A percentile compares a stretch with the other conserved stretches of the same genome.
Conservation (phyloP, 2,888 invertebrate species). For the Drosophila affinis region DNA sequence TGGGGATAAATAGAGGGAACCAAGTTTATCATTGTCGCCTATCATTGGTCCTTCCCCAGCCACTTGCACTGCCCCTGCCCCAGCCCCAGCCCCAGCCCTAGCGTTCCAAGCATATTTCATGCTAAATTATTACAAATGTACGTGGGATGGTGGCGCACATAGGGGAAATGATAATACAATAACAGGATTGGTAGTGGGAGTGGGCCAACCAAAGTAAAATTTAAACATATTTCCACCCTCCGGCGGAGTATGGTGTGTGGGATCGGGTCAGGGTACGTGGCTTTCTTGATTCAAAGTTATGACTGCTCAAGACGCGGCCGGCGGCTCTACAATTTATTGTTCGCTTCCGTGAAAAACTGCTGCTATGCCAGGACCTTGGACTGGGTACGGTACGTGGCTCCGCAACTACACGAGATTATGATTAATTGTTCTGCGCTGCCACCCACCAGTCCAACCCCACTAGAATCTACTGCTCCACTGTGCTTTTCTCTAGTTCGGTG, state of each 20-base stretch:
- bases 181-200: slow-evolving; percentile 49
- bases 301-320: slow-evolving; percentile 68
- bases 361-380: slow-evolving; percentile 15
- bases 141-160: slow-evolving; percentile 51
- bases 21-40: slow-evolving; percentile 30
- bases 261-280: slow-evolving; percentile 32
- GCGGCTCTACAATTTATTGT: slow-evolving; percentile 71
- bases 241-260: slow-evolving; percentile 3
- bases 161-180: slow-evolving; percentile 65
- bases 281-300: slow-evolving; percentile 69
- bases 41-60: background rate
- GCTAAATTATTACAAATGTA: slow-evolving; percentile 65
- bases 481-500: slow-evolving; percentile 30
- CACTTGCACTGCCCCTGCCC: background rate
- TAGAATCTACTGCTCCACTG: slow-evolving; percentile 16
- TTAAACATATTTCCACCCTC: slow-evolving; percentile 65
- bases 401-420: slow-evolving; percentile 69
- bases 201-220: slow-evolving; percentile 60
- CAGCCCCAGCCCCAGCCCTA: background rate
- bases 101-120: slow-evolving; percentile 64
- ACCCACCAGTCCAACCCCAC: slow-evolving; percentile 3
- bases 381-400: slow-evolving; percentile 66
- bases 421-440: slow-evolving; percentile 61
- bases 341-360: slow-evolving; percentile 65
- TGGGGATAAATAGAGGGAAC: slow-evolving; percentile 31